phyloP scores from a whole-genome alignment of 2,113 vertebrate genomes.

The Entosphenus tridentatus region DNA sequence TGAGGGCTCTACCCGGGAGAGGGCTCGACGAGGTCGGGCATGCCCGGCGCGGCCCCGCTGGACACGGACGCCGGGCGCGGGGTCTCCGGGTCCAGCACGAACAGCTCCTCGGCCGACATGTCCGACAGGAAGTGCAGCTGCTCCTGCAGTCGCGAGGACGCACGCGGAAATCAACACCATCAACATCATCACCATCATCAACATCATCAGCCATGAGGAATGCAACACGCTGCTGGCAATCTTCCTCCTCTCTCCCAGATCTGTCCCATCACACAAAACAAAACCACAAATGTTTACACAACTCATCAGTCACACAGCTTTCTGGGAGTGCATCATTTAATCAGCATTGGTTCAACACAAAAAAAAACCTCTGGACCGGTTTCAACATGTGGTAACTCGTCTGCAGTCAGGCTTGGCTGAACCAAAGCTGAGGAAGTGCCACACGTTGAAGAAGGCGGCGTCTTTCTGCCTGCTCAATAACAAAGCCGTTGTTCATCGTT shows the following conservation, averaged over 20 bases:
- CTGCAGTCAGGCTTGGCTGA: neutral
- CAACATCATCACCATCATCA: neutral
- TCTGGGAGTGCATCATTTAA: too few species aligned
- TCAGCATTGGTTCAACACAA: too few species aligned
- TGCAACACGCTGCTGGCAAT: neutral
- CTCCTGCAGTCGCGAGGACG: slow-evolving; percentile 31
- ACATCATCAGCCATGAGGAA: neutral
- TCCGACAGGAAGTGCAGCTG: slow-evolving; percentile 96
- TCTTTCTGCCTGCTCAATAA: neutral
- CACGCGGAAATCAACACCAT: neutral
- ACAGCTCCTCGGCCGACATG: slow-evolving; percentile 89
- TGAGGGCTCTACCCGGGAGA: slow-evolving; percentile 26
- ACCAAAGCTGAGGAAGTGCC: neutral
- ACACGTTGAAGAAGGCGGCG: neutral
- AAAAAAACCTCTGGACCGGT: too few species aligned
- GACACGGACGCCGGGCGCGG: slow-evolving; percentile 24
- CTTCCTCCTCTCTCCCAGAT: neutral
- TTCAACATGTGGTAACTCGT: too few species aligned
- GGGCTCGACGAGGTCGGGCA: slow-evolving; percentile 84
- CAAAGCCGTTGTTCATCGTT: neutral
- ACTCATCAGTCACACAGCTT: too few species aligned
- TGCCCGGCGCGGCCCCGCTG: slow-evolving; percentile 31
- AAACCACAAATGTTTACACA: neutral
- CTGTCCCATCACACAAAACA: neutral
- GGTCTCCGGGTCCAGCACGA: slow-evolving; percentile 67